phyloP scores from a whole-genome alignment of 2,888 invertebrate genomes.

The Dromius quadrimaculatus region DNA sequence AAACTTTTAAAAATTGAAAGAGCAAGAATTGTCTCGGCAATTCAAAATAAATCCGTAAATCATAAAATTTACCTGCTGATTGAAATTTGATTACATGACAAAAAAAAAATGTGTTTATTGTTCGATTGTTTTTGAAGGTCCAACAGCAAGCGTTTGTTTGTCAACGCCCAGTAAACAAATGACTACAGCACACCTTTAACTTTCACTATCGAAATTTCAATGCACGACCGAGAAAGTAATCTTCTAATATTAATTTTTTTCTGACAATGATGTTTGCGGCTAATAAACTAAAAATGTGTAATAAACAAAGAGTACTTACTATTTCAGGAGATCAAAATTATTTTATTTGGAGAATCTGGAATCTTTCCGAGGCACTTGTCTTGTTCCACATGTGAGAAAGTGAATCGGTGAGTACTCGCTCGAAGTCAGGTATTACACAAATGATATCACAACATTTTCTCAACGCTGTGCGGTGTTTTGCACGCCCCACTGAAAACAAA shows the following conservation, averaged over 20 bases:
- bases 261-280: no score
- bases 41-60: no score
- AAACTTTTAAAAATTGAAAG: no score
- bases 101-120: background rate
- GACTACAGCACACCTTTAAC: conserved; percentile 21
- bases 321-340: background rate
- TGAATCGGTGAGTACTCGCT: conserved; percentile 32
- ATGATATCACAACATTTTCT: conserved; percentile 40
- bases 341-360: background rate
- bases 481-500: conserved; percentile 49
- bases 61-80: background rate
- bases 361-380: conserved; percentile 10
- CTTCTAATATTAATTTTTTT: no score
- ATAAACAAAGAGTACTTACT: conserved; percentile 29
- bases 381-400: conserved; percentile 48
- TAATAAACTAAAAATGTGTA: conserved; percentile 1
- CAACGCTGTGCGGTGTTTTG: conserved; percentile 31
- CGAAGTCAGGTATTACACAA: conserved; percentile 36
- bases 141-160: conserved; percentile 18
- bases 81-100: background rate
- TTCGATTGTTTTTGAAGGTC: conserved; percentile 5
- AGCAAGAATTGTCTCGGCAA: no score
- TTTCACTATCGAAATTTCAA: conserved; percentile 50
- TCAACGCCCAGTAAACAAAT: conserved; percentile 44
- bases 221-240: conserved; percentile 43